Conservation (phyloP, 35 echinoderm and acorn worm genomes). For the Ptychodera flava region DNA sequence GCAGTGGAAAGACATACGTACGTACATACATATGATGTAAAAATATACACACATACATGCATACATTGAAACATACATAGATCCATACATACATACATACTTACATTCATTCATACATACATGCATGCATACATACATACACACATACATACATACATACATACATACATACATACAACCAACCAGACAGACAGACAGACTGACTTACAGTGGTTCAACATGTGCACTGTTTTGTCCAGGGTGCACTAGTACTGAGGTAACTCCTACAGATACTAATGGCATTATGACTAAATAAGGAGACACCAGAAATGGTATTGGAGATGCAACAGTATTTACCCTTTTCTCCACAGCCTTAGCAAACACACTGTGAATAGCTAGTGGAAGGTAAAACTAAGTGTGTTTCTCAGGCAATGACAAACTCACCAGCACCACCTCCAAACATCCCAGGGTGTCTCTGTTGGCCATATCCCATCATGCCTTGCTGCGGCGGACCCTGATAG, state of each 20-base stretch:
- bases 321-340: slow-evolving; percentile 26
- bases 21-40: too few relatives aligned
- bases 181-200: not conserved
- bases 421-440: too few relatives aligned
- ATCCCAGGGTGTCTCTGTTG: not conserved
- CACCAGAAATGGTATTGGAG: not conserved
- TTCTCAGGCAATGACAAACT: too few relatives aligned
- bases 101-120: not conserved
- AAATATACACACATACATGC: too few relatives aligned
- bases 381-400: too few relatives aligned
- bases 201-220: too few relatives aligned
- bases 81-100: not conserved
- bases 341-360: not conserved
- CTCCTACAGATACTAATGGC: too few relatives aligned
- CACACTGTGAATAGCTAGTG: slow-evolving; percentile 17
- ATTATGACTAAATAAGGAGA: too few relatives aligned
- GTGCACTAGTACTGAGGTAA: too few relatives aligned
- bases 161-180: slow-evolving; percentile 1
- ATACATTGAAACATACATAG: not conserved
- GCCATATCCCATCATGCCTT: slow-evolving; percentile 13
- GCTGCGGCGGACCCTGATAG: slow-evolving; percentile 7
- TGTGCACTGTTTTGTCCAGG: too few relatives aligned
- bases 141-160: not conserved
- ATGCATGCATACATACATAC: not conserved
- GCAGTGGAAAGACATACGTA: too few relatives aligned